These are phyloP conservation scores for Gymnocheta viridis DNA, from an alignment of 2,888 invertebrate species.

Conservation along the genomic window DNA sequence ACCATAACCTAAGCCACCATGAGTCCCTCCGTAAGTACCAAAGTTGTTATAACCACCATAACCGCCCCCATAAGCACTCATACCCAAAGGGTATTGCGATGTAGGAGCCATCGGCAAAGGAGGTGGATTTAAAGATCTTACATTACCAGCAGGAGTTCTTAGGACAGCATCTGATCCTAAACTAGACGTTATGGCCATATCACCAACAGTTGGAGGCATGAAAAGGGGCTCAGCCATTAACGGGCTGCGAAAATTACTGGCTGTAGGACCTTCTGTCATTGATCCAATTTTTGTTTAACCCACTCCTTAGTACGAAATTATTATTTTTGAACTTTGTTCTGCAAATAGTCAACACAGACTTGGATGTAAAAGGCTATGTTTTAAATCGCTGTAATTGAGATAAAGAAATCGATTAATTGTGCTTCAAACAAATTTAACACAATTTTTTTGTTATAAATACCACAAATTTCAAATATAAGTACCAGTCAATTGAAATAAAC, in stretches of 20 bases:
- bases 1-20: conserved; percentile 62
- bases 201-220: conserved; percentile 71
- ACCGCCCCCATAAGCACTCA: conserved; percentile 70
- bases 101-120: conserved; percentile 72
- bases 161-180: conserved; percentile 69
- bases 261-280: conserved; percentile 74
- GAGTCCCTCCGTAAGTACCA: conserved; percentile 67
- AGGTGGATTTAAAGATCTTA: conserved; percentile 75
- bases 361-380: background rate
- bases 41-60: conserved; percentile 75
- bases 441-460: background rate
- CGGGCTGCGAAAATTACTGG: conserved; percentile 76
- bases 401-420: conserved; percentile 27
- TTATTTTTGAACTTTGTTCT: conserved; percentile 68
- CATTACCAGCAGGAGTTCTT: conserved; percentile 78
- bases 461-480: background rate
- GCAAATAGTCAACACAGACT: background rate
- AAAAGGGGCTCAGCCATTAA: conserved; percentile 76
- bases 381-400: background rate
- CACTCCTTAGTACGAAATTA: background rate
- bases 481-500: background rate
- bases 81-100: conserved; percentile 56
- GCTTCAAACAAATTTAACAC: background rate
- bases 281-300: background rate
- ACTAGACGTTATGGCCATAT: conserved; percentile 26